Percentiles rank a stretch among this genome's conserved stretches.
These are phyloP conservation scores for Rhinoderma darwinii DNA, from an alignment of 2,113 vertebrate genomes.

Conservation along the genomic window DNA sequence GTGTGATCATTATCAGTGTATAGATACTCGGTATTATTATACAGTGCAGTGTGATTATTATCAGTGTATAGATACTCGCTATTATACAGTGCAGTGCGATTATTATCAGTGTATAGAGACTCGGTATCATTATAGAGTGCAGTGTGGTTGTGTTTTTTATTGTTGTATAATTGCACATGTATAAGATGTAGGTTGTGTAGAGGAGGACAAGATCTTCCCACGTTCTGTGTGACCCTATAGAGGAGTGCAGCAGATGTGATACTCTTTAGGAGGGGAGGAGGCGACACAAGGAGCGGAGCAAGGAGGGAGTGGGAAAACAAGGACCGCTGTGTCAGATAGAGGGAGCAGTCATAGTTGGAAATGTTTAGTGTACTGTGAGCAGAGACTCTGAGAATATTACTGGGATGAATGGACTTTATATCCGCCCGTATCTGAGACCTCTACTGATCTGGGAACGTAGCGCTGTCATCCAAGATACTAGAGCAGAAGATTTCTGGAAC, in stretches of 20 bases:
- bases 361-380: not conserved
- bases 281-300: not conserved
- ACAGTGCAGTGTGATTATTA: not conserved
- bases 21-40: too few species aligned
- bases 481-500: not conserved
- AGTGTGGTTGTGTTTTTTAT: not conserved
- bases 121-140: not conserved
- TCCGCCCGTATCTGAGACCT: not conserved
- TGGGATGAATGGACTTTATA: not conserved
- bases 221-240: not conserved
- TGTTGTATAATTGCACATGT: not conserved
- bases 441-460: not conserved
- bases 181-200: not conserved
- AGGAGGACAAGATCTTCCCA: not conserved
- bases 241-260: not conserved
- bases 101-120: not conserved
- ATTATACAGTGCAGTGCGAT: conserved; percentile 13
- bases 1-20: too few species aligned
- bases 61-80: not conserved
- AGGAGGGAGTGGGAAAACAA: not conserved
- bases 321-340: not conserved
- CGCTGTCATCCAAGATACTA: not conserved
- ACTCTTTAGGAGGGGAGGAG: not conserved
- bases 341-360: not conserved
- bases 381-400: not conserved